phyloP scores from a whole-genome alignment of 2,797 vertebrate species.

The Dendrocincla fuliginosa region DNA sequence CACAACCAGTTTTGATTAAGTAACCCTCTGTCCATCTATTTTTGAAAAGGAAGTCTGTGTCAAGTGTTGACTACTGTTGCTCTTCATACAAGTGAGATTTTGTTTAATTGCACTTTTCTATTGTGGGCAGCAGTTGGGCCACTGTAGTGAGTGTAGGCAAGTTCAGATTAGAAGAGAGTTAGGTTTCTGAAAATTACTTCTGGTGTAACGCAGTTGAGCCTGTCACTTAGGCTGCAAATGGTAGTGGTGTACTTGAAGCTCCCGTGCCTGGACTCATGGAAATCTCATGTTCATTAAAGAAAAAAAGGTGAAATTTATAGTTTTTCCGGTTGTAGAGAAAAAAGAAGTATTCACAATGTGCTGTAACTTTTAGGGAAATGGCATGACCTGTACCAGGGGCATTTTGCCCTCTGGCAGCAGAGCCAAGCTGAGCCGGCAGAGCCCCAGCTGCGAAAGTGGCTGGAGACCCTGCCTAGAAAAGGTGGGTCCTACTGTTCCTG shows the following conservation, averaged over 20 bases:
- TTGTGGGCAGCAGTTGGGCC: not conserved
- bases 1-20: not conserved
- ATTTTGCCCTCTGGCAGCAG: not conserved
- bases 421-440: not conserved
- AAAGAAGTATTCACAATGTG: not conserved
- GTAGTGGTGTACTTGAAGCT: not conserved
- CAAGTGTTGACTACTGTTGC: not conserved
- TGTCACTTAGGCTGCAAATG: not conserved
- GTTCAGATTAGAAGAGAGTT: not conserved
- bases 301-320: not conserved
- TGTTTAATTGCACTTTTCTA: not conserved
- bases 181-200: not conserved
- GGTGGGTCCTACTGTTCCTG: not conserved
- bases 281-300: not conserved
- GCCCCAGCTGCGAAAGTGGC: not conserved
- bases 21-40: not conserved
- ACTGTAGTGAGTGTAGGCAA: not conserved
- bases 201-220: not conserved
- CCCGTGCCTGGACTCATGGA: rapidly evolving
- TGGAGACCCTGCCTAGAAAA: not conserved
- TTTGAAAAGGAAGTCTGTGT: not conserved
- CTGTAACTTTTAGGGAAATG: not conserved
- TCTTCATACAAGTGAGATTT: not conserved
- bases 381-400: rapidly evolving
- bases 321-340: not conserved